Percentiles rank a stretch among this genome's conserved stretches.
Evolutionary conservation across 2,113 vertebrate species (phyloP).

Genomic region (Mustelus asterias): DNA sequence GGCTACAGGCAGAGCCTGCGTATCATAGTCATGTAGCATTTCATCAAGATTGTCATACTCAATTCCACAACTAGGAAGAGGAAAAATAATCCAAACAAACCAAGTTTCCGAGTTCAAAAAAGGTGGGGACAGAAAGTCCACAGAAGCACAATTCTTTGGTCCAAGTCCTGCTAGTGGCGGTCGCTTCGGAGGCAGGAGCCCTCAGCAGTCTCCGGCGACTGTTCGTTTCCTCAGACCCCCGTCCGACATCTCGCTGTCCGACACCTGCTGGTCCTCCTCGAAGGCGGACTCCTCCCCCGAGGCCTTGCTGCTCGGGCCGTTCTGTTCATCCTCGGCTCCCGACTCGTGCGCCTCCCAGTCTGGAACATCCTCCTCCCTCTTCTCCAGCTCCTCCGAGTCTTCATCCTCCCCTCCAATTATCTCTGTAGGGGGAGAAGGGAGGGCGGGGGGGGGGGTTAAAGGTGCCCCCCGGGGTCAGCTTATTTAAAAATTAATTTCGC

Average conservation of each 20-base stretch:
- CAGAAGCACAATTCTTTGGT: slow-evolving; percentile 34
- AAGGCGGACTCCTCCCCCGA: slow-evolving; percentile 53
- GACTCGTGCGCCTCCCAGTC: background rate
- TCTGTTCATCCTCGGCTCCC: background rate
- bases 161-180: background rate
- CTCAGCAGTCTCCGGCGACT: slow-evolving; percentile 39
- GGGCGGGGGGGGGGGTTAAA: too few relatives aligned
- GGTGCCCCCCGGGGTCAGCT: background rate
- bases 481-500: too few relatives aligned
- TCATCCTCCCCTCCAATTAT: slow-evolving; percentile 43
- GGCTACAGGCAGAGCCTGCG: background rate
- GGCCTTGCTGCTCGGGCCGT: slow-evolving; percentile 44
- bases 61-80: background rate
- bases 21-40: background rate
- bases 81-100: background rate
- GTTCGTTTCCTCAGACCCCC: slow-evolving; percentile 63
- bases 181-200: too few relatives aligned
- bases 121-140: background rate
- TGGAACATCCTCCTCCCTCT: background rate
- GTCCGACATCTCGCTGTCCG: slow-evolving; percentile 45
- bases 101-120: background rate
- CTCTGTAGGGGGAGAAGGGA: background rate
- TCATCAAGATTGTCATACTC: background rate
- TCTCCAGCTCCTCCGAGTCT: background rate
- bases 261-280: slow-evolving; percentile 38